A percentile compares a stretch with the other conserved stretches of the same genome.
Conservation (phyloP, 2,888 invertebrate genomes). For the Teleiodes luculella region DNA sequence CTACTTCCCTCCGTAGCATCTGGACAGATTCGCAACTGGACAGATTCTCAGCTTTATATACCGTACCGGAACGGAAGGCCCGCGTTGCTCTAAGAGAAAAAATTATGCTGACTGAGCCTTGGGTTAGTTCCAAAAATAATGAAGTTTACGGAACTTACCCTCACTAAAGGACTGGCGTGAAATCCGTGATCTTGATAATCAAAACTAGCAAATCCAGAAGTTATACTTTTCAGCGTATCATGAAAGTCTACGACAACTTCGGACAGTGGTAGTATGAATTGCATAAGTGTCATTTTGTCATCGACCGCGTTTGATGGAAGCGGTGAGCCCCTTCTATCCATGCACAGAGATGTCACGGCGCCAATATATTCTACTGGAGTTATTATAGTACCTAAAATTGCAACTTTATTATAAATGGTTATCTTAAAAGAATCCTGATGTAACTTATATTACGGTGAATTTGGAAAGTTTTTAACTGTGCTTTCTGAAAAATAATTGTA, state of each 20-base stretch:
- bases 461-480: too few species aligned
- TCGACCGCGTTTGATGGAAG: slow-evolving; percentile 88
- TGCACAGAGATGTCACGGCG: slow-evolving; percentile 83
- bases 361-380: slow-evolving; percentile 88
- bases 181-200: slow-evolving; percentile 95
- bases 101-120: too few species aligned
- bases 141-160: slow-evolving; percentile 82
- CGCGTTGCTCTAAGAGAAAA: too few species aligned
- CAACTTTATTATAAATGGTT: not conserved
- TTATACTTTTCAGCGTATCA: slow-evolving; percentile 91
- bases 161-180: slow-evolving; percentile 85
- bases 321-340: slow-evolving; percentile 83
- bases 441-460: not conserved
- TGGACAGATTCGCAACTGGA: too few species aligned
- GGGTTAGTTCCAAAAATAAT: too few species aligned
- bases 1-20: too few species aligned
- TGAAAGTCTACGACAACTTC: slow-evolving; percentile 98
- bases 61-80: too few species aligned
- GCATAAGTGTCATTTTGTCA: slow-evolving; percentile 87
- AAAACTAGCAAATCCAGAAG: slow-evolving; percentile 97
- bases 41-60: too few species aligned
- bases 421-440: not conserved
- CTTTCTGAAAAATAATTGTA: too few species aligned
- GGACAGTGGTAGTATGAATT: slow-evolving; percentile 91
- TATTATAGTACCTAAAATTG: slow-evolving; percentile 87